Evolutionary conservation across 2,888 invertebrate genomes (phyloP).

Genomic region (Mesodorylaimus sp.): DNA sequence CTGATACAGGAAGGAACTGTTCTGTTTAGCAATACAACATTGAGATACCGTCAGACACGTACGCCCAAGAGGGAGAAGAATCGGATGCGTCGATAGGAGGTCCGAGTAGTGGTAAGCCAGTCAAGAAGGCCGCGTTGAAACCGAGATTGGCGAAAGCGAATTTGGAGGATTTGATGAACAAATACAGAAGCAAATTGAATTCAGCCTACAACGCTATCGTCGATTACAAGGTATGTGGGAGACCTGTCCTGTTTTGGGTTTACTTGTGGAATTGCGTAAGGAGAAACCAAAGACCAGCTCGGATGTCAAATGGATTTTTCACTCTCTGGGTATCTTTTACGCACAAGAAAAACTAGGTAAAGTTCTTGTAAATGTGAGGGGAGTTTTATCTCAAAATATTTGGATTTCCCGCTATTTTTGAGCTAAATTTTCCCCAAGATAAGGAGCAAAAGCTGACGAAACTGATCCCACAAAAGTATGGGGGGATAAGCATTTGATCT

Average conservation of each 20-base stretch:
- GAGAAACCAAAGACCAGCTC: too few relatives aligned
- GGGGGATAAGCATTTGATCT: too few relatives aligned
- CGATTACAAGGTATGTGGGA: conserved; percentile 30
- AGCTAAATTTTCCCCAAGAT: too few relatives aligned
- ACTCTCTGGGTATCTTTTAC: conserved; percentile 10
- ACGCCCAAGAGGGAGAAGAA: neutral
- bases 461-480: too few relatives aligned
- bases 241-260: neutral
- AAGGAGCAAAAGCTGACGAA: too few relatives aligned
- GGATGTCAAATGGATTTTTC: too few relatives aligned
- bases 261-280: neutral
- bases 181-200: conserved; percentile 48
- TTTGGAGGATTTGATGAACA: conserved; percentile 21
- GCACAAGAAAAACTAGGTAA: too few relatives aligned
- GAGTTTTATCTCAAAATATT: too few relatives aligned
- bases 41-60: neutral
- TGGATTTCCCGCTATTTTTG: too few relatives aligned
- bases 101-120: neutral
- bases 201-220: conserved; percentile 48
- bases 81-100: neutral
- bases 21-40: neutral
- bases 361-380: too few relatives aligned
- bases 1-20: neutral
- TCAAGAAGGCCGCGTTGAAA: neutral
- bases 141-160: neutral